A percentile compares a stretch with the other conserved stretches of the same genome.
Conservation (phyloP, 2,113 vertebrate species). For the Hylia prasina region DNA sequence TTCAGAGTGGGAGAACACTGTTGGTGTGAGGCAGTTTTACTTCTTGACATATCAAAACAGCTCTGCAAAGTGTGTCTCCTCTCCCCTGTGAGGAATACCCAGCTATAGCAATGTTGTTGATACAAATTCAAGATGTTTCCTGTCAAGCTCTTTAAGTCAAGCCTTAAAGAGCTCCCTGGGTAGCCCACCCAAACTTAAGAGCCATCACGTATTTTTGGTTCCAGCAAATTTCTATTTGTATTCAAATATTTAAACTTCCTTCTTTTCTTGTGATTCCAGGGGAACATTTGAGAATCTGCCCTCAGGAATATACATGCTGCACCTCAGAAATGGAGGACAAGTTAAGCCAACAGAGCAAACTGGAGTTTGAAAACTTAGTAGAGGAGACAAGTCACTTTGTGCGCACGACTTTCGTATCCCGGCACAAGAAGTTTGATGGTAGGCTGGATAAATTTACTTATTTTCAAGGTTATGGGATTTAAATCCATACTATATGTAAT, state of each 20-base stretch:
- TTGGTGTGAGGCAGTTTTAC: not conserved
- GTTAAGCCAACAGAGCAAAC: slow-evolving; percentile 87
- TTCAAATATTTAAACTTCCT: not conserved
- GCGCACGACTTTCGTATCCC: slow-evolving; percentile 86
- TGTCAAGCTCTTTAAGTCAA: not conserved
- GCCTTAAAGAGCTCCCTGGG: not conserved
- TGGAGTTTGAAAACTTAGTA: slow-evolving; percentile 88
- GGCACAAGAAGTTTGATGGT: slow-evolving; percentile 95
- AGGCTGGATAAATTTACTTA: slow-evolving; percentile 50
- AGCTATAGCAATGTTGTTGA: not conserved
- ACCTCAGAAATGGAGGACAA: slow-evolving; percentile 91
- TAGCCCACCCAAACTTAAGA: not conserved
- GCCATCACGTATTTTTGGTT: not conserved
- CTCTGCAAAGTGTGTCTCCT: not conserved
- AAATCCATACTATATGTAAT: not conserved
- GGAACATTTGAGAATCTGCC: slow-evolving; percentile 87
- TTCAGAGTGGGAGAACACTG: not conserved
- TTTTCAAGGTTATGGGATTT: not conserved
- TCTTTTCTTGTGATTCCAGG: slow-evolving; percentile 71
- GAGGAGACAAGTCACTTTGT: slow-evolving; percentile 90
- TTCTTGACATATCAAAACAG: not conserved
- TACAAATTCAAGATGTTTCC: not conserved
- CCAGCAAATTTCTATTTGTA: not conserved
- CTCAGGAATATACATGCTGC: slow-evolving; percentile 90
- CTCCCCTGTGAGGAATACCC: not conserved